Conservation (phyloP, 2,797 vertebrate genomes). For the Anabacerthia variegaticeps region DNA sequence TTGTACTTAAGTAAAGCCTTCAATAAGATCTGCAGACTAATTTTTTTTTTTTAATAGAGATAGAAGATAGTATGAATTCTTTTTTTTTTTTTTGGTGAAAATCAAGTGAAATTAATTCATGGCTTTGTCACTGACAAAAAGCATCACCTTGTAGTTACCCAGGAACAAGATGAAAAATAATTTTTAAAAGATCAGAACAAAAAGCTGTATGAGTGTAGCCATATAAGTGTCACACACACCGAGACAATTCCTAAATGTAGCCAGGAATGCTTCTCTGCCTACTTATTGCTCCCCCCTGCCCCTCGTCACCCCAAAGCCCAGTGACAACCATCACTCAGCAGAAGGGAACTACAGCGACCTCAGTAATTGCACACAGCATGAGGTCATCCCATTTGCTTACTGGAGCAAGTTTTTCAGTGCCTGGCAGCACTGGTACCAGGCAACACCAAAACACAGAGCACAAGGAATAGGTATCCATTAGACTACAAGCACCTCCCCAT, state of each 20-base stretch:
- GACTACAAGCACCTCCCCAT: background rate
- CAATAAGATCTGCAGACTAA: background rate
- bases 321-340: background rate
- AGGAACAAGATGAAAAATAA: background rate
- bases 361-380: background rate
- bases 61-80: background rate
- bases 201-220: background rate
- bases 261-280: background rate
- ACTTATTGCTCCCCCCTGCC: background rate
- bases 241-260: background rate
- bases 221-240: fast-evolving
- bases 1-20: background rate
- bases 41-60: background rate
- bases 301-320: background rate
- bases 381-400: background rate
- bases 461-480: background rate
- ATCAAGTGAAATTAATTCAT: background rate
- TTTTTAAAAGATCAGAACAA: background rate
- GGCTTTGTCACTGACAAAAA: background rate
- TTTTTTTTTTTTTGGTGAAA: background rate
- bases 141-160: background rate
- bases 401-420: background rate
- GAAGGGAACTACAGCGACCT: background rate
- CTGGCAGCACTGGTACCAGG: background rate
- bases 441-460: background rate